A percentile compares a stretch with the other conserved stretches of the same genome.
Conservation (phyloP, 2,797 vertebrate genomes). For the Neosilurus hyrtlii region DNA sequence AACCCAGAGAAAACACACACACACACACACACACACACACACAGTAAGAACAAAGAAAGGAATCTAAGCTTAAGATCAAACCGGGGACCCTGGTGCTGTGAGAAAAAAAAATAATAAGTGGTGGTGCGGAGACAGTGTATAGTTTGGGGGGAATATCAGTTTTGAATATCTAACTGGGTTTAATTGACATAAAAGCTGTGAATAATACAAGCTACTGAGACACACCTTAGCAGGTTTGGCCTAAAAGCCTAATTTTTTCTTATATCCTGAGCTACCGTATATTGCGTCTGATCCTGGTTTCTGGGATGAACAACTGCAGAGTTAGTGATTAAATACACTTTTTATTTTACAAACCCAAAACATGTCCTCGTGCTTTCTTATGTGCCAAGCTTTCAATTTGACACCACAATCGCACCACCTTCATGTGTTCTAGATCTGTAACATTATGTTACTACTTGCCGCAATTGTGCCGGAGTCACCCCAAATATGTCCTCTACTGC, state of each 20-base stretch:
- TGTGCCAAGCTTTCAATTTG: constrained; percentile 17
- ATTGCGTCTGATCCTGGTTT: not conserved
- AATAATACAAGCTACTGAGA: not conserved
- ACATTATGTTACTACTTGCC: constrained; percentile 16
- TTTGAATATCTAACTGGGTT: not conserved
- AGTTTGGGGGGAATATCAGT: not conserved
- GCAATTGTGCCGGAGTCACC: constrained; percentile 21
- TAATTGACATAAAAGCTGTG: not conserved
- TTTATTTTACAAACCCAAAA: constrained; percentile 27
- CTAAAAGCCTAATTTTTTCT: not conserved
- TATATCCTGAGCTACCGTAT: no score
- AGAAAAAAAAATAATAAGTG: not conserved
- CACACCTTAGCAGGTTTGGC: not conserved
- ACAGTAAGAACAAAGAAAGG: not conserved
- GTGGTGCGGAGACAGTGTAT: not conserved
- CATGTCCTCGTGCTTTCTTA: not conserved
- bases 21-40: not conserved
- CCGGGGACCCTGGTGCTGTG: not conserved
- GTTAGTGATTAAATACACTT: not conserved
- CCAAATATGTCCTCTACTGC: constrained; percentile 6
- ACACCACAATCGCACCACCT: not conserved
- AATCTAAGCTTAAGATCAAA: not conserved
- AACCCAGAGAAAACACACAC: not conserved
- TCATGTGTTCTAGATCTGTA: constrained; percentile 1
- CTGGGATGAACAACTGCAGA: not conserved